These are phyloP conservation scores for Panagrolaimus sp. DNA, from an alignment of 1,140 invertebrate genomes.

Conservation along the genomic window DNA sequence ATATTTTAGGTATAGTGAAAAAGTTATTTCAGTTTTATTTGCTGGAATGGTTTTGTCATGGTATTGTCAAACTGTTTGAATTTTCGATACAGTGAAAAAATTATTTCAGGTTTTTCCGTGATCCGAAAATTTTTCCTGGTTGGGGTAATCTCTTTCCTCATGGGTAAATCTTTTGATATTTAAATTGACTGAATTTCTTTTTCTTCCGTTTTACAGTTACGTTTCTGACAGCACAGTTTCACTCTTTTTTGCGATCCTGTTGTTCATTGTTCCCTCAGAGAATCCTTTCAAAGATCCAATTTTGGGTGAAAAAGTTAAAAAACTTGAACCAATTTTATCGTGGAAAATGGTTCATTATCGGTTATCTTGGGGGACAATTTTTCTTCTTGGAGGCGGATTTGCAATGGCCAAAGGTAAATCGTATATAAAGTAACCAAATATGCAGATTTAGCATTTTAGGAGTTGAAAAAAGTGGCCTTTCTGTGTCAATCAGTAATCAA, in stretches of 20 bases:
- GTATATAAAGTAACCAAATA: not conserved
- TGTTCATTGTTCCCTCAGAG: slow-evolving; percentile 47
- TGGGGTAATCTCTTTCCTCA: slow-evolving; percentile 64
- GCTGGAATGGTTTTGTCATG: slow-evolving; percentile 71
- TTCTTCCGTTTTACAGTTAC: slow-evolving; percentile 31
- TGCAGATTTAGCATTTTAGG: not conserved
- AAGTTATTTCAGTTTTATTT: slow-evolving; percentile 72
- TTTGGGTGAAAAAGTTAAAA: slow-evolving; percentile 14
- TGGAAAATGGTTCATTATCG: slow-evolving; percentile 48
- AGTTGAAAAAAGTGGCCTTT: slow-evolving; percentile 40
- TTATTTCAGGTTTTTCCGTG: slow-evolving; percentile 81
- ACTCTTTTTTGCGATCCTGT: slow-evolving; percentile 39
- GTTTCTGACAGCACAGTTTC: slow-evolving; percentile 49
- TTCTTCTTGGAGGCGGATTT: slow-evolving; percentile 52
- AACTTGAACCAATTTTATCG: slow-evolving; percentile 42
- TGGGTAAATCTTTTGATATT: slow-evolving; percentile 28
- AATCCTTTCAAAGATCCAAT: slow-evolving; percentile 36
- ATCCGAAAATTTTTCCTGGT: slow-evolving; percentile 74
- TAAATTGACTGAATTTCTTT: slow-evolving; percentile 18
- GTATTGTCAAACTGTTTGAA: too few species aligned
- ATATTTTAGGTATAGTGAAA: slow-evolving; percentile 70
- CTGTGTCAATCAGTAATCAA: slow-evolving; percentile 21
- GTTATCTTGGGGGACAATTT: slow-evolving; percentile 49
- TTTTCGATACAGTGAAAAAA: slow-evolving; percentile 69
- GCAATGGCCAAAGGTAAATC: slow-evolving; percentile 45